phyloP scores from a whole-genome alignment of 2,797 vertebrate species.

The Coracias cyanogaster region DNA sequence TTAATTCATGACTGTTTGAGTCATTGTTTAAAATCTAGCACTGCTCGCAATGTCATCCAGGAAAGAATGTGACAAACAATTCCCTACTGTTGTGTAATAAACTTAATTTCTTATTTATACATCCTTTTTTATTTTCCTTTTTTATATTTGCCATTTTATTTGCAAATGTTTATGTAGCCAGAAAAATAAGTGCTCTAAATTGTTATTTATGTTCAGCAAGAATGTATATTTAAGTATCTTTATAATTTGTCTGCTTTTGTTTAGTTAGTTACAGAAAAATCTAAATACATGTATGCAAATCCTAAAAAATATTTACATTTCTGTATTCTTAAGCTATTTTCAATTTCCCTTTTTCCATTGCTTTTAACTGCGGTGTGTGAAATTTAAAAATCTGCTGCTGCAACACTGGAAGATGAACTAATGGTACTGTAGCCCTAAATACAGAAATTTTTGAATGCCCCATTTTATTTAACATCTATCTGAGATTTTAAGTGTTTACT shows the following conservation, averaged over 20 bases:
- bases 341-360: background rate
- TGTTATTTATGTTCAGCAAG: background rate
- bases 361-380: background rate
- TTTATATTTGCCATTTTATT: background rate
- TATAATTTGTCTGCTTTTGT: background rate
- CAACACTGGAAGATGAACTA: background rate
- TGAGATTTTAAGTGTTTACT: background rate
- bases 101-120: background rate
- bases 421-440: background rate
- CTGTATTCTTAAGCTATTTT: background rate
- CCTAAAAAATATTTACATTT: background rate
- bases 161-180: background rate
- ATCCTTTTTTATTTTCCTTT: background rate
- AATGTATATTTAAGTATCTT: background rate
- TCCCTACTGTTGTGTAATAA: background rate
- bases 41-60: background rate
- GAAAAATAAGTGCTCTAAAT: background rate
- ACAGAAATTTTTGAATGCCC: background rate
- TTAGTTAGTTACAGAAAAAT: background rate
- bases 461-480: background rate
- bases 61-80: conserved; percentile 17
- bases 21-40: conserved; percentile 50
- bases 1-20: conserved; percentile 35
- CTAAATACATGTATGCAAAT: background rate
- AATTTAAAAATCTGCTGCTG: background rate